Conservation (phyloP, 2,888 invertebrate genomes). For the Hecatera dysodea region DNA sequence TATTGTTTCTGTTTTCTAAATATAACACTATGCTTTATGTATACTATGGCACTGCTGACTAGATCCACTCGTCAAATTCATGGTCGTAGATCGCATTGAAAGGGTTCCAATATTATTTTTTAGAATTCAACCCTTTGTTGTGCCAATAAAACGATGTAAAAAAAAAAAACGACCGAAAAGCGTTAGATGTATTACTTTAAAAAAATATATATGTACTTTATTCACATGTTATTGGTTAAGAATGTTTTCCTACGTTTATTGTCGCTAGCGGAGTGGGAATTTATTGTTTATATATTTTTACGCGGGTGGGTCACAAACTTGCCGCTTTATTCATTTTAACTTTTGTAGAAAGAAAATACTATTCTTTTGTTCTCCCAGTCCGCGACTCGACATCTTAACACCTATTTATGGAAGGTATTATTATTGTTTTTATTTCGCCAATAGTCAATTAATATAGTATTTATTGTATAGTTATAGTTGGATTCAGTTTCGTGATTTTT, state of each 20-base stretch:
- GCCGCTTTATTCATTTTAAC: conserved; percentile 68
- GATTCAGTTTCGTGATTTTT: conserved; percentile 71
- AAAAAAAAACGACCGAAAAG: conserved; percentile 58
- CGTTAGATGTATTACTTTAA: conserved; percentile 68
- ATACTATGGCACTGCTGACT: conserved; percentile 69
- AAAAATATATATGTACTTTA: conserved; percentile 74
- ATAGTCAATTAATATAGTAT: conserved; percentile 81
- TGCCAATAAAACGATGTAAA: conserved; percentile 61
- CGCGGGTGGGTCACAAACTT: conserved; percentile 55
- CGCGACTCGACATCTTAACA: conserved; percentile 64
- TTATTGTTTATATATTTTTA: conserved; percentile 68
- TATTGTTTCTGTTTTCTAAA: conserved; percentile 70
- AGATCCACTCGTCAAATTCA: conserved; percentile 60
- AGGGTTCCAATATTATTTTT: conserved; percentile 64
- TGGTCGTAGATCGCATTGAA: conserved; percentile 58
- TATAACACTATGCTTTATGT: conserved; percentile 74
- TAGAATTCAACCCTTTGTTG: conserved; percentile 63
- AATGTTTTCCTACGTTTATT: conserved; percentile 72
- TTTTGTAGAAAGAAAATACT: conserved; percentile 76
- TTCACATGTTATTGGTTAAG: conserved; percentile 79
- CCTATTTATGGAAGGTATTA: conserved; percentile 68
- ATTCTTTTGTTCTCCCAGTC: conserved; percentile 75
- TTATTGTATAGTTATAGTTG: conserved; percentile 76
- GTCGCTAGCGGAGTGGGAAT: conserved; percentile 67
- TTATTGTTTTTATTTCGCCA: conserved; percentile 74